Evolutionary conservation across 2,113 vertebrate genomes (phyloP), one percentile per base, ranked within the genome.

Genomic region (Nipponia nippon): DNA sequence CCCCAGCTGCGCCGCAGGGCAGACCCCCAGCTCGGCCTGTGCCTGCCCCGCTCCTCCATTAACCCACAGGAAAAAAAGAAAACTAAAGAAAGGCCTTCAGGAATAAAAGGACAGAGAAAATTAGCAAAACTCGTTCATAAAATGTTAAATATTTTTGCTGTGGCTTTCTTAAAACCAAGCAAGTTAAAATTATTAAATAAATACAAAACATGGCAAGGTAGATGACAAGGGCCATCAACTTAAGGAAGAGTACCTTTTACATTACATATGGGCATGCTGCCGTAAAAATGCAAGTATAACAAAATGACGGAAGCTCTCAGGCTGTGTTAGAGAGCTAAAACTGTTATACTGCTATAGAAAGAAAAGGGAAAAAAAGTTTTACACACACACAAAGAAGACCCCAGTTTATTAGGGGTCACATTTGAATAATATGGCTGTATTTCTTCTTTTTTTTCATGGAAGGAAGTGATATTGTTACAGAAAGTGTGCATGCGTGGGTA

Each of bases 361-460:
- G 38, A 52, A 29, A 56, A 70, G 42, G 30, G 42, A 2, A 59
- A 63, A 50, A 50, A 72, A 82, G 71, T 88, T 83, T 80, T 90
- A 61, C 58, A 47, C 14, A 26, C n/a, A 47, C n/a, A 95, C 81
- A 93, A 94, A 94, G 53, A 87, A 94, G n/a, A 21, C n/a, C 58
- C 30, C 29, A 23, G 36, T 94, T 81, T 95, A 83, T 88, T 71
- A 49, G 69, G 42, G 85, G 63, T 93, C 89, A 52, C 89, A 36
- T 90, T 65, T 94, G 93, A 95, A 94, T 93, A 90, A 96, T 49
- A 67, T 50, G 89, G 82, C 56, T 96, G 87, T 96, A 95, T 91
- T 95, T 97, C 91, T 96, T 93, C 82, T 67, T 90, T 94, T 90
- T 92, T 85, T 92, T 76, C n/a, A 7, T 8, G 63, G 92, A 90